Evolutionary conservation across 2,888 invertebrate genomes (phyloP), one percentile per base, ranked within the genome.

Genomic region (Callimorpha dominula): DNA sequence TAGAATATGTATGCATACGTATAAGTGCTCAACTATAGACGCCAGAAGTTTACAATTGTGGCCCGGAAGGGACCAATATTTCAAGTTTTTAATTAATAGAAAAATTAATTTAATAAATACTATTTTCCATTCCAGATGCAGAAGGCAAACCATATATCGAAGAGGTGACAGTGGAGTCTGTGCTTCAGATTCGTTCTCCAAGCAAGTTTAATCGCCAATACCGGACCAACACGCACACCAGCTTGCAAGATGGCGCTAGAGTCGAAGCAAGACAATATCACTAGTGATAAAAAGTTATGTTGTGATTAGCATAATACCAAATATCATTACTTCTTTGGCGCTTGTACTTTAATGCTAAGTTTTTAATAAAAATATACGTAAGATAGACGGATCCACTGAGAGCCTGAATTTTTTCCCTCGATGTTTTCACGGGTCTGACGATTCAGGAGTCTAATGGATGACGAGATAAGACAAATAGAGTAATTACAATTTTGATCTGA

Each of bases 91-190:
- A 62, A 0, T 11, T 7, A 63, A 15, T 42, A 63, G 40, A 42
- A 4, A 42, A 63, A 40, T 17, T 3, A 0, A 42, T 63, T 42
- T 15, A 40, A 17, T 43, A 12, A 40, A 17, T 52, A 4, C 0
- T 67, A 14, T 60, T 60, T 60, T 31, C 17, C 68, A 20, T 91
- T 90, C 11, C 92, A 94, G 94, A 91, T 68, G 81, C 82, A 1
- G 92, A 92, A 60, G 86, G 85, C 57, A 90, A 90, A 78, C 94
- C 90, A 6, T 94, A 91, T 80, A 87, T 95, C 9, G 96, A 96
- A 64, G 96, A 96, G 76, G 94, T 96, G 80, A 91, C 94, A 71
- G 96, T 95, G 73, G 95, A 95, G 78, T 93, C 96, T 0, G 87
- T 93, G 1, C 88, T 96, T 42, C 93, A 93, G 43, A 91, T 96